Base-by-base conservation (phyloP, 2,113 vertebrate species). In the Sciurus niger region DNA sequence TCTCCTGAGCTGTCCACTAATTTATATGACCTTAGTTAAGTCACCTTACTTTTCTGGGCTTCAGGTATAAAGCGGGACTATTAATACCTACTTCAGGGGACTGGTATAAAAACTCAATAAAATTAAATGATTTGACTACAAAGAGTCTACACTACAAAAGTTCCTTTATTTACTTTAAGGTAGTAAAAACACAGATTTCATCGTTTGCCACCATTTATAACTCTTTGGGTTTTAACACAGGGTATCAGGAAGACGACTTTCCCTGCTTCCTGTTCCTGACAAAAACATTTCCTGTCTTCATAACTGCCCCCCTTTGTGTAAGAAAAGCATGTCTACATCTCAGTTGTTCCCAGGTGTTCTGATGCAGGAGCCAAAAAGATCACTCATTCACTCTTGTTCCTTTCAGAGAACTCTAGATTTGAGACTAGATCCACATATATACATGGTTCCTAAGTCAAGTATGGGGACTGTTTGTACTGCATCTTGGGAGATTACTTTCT, bases 241-340 rank as follows among this genome's bases (percentile, higher is more conserved):
- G 79, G 53, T 58, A 78, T 77, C 11, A 67, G n/a, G 37, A 89
- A 96, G 90, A 46, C 78, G 85, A 95, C 51, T 67, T 76, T 37
- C 37, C 53, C 63, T 84, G 48, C 51, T 95, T 93, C 82, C 82
- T 80, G 30, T 80, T 93, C 68, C 51, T 80, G 60, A 70, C 16
- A 90, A 32, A 96, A 46, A 96, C 90, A 53, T 84, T 25, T 96
- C 70, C 37, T 58, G 2, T 73, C 53, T 92, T 63, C 78, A 48
- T 83, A 84, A 51, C 14, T 67, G 11, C 65, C 22, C 70, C 73
- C 28, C 74, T 14, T 34, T 22, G 12, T 63, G 7, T 76, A 72
- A 93, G 79, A 94, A 95, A 46, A 85, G 30, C 4, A 34, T 16
- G 30, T 72, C 53, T 82, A 65, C 10, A 65, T 74, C 60, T 85